A percentile compares a stretch with the other conserved stretches of the same genome.
phyloP scores from a whole-genome alignment of 2,113 vertebrate species.

The Plestiodon gilberti region DNA sequence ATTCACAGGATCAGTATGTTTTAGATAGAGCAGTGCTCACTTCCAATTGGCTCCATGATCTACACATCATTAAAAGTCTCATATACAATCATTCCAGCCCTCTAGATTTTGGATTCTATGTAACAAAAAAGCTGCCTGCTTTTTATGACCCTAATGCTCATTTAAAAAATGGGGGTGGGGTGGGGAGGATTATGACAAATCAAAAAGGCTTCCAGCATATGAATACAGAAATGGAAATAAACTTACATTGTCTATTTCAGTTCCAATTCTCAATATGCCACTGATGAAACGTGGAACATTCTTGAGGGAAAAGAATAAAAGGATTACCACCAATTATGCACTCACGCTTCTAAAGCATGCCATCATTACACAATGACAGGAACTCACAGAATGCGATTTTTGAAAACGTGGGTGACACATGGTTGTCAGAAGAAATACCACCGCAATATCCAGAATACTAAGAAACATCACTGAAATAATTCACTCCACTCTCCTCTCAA shows the following conservation, averaged over 20 bases:
- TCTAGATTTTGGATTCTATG: background rate
- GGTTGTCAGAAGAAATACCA: background rate
- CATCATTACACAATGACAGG: background rate
- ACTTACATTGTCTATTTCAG: constrained; percentile 75
- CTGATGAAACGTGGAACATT: constrained; percentile 66
- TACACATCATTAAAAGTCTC: too few species aligned
- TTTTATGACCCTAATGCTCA: background rate
- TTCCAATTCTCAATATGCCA: constrained; percentile 74
- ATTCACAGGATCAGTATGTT: background rate
- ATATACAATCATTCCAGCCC: background rate
- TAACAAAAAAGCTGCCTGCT: background rate
- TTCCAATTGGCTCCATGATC: background rate
- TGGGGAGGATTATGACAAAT: background rate
- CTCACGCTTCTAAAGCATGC: background rate
- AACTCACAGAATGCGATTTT: background rate
- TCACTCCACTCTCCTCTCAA: background rate
- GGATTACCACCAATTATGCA: background rate
- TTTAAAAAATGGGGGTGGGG: background rate
- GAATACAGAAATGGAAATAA: background rate
- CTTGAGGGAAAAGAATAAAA: constrained; percentile 49
- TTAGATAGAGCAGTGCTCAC: background rate
- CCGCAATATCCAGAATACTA: background rate
- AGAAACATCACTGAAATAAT: background rate
- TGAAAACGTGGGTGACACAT: background rate
- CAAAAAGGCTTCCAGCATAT: background rate